These are phyloP conservation scores for Leucoma salicis DNA, from an alignment of 2,888 invertebrate genomes.

Conservation along the genomic window DNA sequence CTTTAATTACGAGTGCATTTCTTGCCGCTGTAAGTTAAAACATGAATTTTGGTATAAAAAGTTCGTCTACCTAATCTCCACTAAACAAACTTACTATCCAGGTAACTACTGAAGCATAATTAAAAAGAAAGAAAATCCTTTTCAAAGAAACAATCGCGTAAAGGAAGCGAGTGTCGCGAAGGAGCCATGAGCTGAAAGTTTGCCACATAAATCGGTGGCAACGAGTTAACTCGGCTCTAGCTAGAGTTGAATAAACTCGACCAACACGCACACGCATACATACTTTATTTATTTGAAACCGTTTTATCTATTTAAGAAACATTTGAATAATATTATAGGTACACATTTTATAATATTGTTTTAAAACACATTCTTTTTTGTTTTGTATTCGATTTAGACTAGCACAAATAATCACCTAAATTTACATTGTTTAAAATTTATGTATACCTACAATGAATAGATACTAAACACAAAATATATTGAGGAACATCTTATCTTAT, in stretches of 20 bases:
- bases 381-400: too few relatives aligned
- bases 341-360: too few relatives aligned
- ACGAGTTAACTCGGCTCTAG: constrained; percentile 67
- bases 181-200: constrained; percentile 60
- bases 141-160: constrained; percentile 54
- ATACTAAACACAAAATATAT: too few relatives aligned
- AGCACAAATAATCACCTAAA: too few relatives aligned
- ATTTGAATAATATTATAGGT: too few relatives aligned
- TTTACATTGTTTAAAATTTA: too few relatives aligned
- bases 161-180: constrained; percentile 63
- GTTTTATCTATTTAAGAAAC: constrained; percentile 32
- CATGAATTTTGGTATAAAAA: not conserved
- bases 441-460: too few relatives aligned
- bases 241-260: constrained; percentile 62
- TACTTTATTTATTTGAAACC: constrained; percentile 39
- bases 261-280: constrained; percentile 51
- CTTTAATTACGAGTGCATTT: not conserved
- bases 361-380: too few relatives aligned
- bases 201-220: constrained; percentile 61
- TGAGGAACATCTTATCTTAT: too few relatives aligned
- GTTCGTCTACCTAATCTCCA: constrained; percentile 6
- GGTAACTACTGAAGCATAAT: constrained; percentile 35
- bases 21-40: not conserved
- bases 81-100: constrained; percentile 12
- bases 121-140: constrained; percentile 43